Conservation (phyloP, 2,797 vertebrate genomes). For the Xiphorhynchus erythropygius region DNA sequence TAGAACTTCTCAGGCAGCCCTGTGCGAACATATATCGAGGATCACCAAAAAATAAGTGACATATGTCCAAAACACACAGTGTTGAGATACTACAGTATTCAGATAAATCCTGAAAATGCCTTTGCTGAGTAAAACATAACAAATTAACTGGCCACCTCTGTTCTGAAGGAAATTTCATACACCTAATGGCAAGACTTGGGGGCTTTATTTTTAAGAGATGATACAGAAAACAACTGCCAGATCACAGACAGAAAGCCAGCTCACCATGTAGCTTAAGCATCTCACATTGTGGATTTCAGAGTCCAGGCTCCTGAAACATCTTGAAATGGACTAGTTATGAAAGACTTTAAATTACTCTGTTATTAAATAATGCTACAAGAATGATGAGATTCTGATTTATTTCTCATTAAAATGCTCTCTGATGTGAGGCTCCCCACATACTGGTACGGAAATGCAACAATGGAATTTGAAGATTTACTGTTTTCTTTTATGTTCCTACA, state of each 20-base stretch:
- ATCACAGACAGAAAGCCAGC: neutral
- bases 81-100: neutral
- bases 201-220: neutral
- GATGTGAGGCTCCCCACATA: neutral
- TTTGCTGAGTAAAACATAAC: neutral
- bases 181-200: neutral
- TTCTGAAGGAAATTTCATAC: neutral
- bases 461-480: neutral
- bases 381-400: neutral
- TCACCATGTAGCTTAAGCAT: neutral
- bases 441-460: neutral
- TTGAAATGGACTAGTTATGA: neutral
- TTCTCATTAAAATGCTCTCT: neutral
- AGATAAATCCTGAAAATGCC: neutral
- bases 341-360: neutral
- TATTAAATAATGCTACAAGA: neutral
- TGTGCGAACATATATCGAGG: neutral
- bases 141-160: neutral
- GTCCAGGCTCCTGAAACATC: neutral
- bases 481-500: neutral
- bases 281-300: neutral
- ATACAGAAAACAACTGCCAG: neutral
- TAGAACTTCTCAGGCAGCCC: neutral
- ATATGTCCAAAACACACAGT: neutral
- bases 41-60: neutral